Conservation (phyloP, 2,797 vertebrate genomes). For the Pteropus rufus region DNA sequence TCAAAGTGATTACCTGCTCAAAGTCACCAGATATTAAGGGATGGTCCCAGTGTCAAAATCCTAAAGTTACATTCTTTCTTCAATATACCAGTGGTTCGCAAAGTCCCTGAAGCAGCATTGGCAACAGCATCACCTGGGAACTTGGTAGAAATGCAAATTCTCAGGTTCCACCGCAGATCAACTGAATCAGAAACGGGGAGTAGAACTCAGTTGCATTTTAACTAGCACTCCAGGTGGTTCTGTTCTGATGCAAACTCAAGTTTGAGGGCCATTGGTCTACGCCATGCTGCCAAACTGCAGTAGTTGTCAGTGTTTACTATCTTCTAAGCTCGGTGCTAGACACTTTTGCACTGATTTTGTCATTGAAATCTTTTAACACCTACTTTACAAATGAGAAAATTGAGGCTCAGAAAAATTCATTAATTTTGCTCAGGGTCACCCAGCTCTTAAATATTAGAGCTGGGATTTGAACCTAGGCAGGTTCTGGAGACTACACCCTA, state of each 20-base stretch:
- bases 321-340: neutral
- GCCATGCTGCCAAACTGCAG: fast-evolving
- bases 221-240: neutral
- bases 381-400: neutral
- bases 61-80: neutral
- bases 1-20: neutral
- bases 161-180: neutral
- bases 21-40: neutral
- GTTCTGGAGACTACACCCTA: neutral
- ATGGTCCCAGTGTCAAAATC: neutral
- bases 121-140: neutral
- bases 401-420: neutral
- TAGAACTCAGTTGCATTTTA: neutral
- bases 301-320: neutral
- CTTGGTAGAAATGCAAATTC: neutral
- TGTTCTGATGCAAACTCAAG: neutral
- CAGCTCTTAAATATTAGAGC: neutral
- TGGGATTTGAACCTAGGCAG: neutral
- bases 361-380: neutral
- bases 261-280: neutral
- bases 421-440: neutral
- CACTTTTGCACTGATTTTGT: neutral
- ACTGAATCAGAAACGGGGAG: neutral
- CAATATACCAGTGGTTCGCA: neutral
- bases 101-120: neutral